phyloP scores from a whole-genome alignment of 1,140 invertebrate species.

The Chrysomallon squamiferum region DNA sequence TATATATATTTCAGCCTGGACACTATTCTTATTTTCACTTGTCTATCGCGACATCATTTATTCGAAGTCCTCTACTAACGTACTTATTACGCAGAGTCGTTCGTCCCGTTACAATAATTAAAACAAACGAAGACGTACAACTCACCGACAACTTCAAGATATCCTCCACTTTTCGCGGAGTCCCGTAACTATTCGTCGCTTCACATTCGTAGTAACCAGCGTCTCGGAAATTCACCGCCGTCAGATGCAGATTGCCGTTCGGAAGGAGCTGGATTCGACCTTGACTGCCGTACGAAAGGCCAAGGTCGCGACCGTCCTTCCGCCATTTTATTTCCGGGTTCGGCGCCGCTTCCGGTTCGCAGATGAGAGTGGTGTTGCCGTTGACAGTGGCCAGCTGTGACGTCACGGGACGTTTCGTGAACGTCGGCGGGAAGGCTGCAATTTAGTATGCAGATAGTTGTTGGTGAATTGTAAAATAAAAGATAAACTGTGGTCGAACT shows the following conservation, averaged over 20 bases:
- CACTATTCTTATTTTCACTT: no score
- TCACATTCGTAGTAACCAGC: slow-evolving; percentile 59
- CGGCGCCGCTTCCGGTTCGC: slow-evolving; percentile 92
- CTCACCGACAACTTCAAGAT: slow-evolving; percentile 7
- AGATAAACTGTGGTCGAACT: not conserved
- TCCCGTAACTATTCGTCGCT: slow-evolving; percentile 46
- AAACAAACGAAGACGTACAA: no score
- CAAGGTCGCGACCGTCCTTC: slow-evolving; percentile 86
- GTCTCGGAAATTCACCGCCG: slow-evolving; percentile 36
- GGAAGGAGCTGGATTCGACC: slow-evolving; percentile 26
- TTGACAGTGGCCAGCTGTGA: slow-evolving; percentile 85
- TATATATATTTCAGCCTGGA: no score
- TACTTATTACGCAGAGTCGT: no score
- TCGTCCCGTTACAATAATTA: no score
- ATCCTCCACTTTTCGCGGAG: slow-evolving; percentile 1
- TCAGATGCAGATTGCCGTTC: slow-evolving; percentile 53
- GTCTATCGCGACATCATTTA: no score
- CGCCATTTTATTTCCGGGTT: slow-evolving; percentile 88
- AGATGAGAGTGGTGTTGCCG: slow-evolving; percentile 89
- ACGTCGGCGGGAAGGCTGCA: slow-evolving; percentile 83
- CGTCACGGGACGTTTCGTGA: slow-evolving; percentile 84
- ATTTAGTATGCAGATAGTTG: no score
- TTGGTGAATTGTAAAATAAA: no score
- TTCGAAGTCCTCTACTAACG: no score
- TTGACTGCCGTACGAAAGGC: slow-evolving; percentile 20